Evolutionary conservation across 2,113 vertebrate species (phyloP).

Genomic region (Kobus ellipsiprymnus): DNA sequence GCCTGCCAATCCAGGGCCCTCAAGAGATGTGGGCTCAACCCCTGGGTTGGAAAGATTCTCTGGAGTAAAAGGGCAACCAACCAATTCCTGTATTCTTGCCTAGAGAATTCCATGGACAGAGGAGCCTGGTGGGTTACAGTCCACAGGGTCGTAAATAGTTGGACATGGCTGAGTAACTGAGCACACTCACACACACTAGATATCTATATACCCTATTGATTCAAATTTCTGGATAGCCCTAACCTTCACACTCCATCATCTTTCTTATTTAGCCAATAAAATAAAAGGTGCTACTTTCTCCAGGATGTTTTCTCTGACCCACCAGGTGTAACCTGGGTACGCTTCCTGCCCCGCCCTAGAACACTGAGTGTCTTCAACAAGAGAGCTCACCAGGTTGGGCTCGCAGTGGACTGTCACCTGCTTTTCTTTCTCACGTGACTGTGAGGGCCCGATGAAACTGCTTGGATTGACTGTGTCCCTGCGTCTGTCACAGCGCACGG

Average conservation of each 20-base stretch:
- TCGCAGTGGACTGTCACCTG: neutral
- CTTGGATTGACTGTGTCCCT: neutral
- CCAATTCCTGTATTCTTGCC: neutral
- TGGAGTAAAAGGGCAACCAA: neutral
- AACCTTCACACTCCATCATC: neutral
- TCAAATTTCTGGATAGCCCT: neutral
- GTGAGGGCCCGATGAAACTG: neutral
- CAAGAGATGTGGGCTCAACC: neutral
- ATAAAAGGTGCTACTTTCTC: neutral
- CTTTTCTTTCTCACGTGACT: neutral
- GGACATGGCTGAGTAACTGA: neutral
- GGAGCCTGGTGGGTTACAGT: neutral
- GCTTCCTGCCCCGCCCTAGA: accelerated
- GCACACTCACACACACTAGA: neutral
- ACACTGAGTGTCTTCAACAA: neutral
- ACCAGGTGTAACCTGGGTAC: accelerated
- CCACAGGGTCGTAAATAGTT: neutral
- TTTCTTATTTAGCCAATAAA: neutral
- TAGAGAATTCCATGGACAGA: neutral
- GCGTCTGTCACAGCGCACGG: accelerated
- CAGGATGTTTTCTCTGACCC: neutral
- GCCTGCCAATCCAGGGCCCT: neutral
- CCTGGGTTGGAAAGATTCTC: neutral
- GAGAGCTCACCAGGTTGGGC: neutral
- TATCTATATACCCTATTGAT: neutral